phyloP scores from a whole-genome alignment of 2,113 vertebrate species.

The Ailurus styani region DNA sequence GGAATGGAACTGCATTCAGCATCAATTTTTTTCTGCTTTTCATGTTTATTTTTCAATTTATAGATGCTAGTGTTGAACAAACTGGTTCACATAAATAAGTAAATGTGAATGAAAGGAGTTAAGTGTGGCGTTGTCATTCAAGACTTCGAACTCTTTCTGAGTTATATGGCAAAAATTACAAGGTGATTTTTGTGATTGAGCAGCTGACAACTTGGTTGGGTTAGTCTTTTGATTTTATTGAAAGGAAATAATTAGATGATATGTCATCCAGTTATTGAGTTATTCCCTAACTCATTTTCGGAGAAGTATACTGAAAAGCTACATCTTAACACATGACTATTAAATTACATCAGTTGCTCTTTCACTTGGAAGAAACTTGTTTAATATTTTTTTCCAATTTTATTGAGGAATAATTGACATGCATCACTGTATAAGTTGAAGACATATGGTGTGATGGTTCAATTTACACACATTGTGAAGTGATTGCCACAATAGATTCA shows the following conservation, averaged over 20 bases:
- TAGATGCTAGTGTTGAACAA: background rate
- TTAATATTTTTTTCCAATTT: background rate
- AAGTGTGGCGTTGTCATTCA: background rate
- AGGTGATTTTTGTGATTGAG: background rate
- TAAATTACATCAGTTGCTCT: background rate
- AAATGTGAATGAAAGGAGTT: background rate
- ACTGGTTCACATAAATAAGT: background rate
- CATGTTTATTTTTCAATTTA: background rate
- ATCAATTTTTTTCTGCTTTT: background rate
- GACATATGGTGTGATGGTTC: background rate
- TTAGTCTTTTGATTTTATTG: background rate
- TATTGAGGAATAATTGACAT: background rate
- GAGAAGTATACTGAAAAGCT: background rate
- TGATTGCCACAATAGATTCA: background rate
- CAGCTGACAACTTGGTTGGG: background rate
- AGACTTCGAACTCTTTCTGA: background rate
- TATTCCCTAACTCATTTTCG: background rate
- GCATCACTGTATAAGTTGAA: background rate
- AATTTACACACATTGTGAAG: background rate
- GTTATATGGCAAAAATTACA: background rate
- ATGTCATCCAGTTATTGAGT: background rate
- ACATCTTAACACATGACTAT: background rate
- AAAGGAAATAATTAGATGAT: constrained; percentile 28
- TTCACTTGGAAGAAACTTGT: background rate
- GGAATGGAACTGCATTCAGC: background rate